These are phyloP conservation scores for Acrocyrtus sp. DNA, from an alignment of 2,888 invertebrate genomes.

Conservation along the genomic window DNA sequence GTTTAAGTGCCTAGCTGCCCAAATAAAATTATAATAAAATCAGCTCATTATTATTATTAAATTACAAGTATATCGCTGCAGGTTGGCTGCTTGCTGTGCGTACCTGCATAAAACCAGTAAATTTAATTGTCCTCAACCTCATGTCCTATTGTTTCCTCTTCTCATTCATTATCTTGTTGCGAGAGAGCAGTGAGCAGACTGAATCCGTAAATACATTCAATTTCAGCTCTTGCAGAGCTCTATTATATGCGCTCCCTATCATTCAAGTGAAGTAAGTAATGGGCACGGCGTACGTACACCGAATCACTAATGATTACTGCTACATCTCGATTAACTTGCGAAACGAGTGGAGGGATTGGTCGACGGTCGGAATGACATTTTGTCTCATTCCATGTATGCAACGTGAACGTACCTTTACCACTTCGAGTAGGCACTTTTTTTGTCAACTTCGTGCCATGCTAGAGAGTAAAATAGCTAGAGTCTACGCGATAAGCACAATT, in stretches of 20 bases:
- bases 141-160: slow-evolving; percentile 8
- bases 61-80: background rate
- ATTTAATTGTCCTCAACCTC: slow-evolving; percentile 33
- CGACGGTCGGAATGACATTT: background rate
- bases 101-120: slow-evolving; percentile 23
- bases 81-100: background rate
- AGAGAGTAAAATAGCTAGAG: background rate
- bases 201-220: too few relatives aligned
- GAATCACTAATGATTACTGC: background rate
- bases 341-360: background rate
- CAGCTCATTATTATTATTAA: slow-evolving; percentile 13
- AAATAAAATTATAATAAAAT: slow-evolving; percentile 11
- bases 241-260: too few relatives aligned
- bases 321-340: background rate
- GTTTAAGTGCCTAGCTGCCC: background rate
- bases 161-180: slow-evolving; percentile 22
- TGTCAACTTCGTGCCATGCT: background rate
- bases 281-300: background rate
- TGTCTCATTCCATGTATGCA: too few relatives aligned
- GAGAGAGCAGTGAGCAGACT: too few relatives aligned
- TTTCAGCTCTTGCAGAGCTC: too few relatives aligned
- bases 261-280: too few relatives aligned
- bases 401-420: too few relatives aligned
- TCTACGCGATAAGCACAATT: background rate
- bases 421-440: too few relatives aligned